Conservation (phyloP, 2,113 vertebrate genomes). For the Cryptomyrus ogoouensis region DNA sequence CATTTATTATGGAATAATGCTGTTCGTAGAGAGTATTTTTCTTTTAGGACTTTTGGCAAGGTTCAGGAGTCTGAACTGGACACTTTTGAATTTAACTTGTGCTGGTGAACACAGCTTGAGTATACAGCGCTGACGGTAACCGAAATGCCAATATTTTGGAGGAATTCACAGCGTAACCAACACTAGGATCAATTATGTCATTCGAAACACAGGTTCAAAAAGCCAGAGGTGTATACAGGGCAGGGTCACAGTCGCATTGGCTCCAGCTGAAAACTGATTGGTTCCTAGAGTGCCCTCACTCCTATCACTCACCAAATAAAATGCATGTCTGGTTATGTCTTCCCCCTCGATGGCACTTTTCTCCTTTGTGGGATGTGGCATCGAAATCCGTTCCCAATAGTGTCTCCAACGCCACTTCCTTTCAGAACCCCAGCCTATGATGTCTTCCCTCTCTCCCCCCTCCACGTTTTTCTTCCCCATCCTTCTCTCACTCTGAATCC, state of each 20-base stretch:
- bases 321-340: background rate
- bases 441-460: background rate
- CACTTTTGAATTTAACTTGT: background rate
- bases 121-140: background rate
- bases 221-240: background rate
- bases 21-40: background rate
- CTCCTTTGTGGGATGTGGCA: background rate
- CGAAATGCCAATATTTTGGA: background rate
- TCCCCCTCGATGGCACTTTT: background rate
- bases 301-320: background rate
- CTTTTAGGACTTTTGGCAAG: background rate
- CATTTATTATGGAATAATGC: conserved; percentile 8
- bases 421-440: background rate
- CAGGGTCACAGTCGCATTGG: background rate
- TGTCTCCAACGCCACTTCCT: background rate
- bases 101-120: background rate
- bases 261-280: background rate
- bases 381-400: background rate
- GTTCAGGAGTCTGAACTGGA: background rate
- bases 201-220: background rate
- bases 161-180: background rate
- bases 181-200: background rate
- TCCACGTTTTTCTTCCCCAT: background rate
- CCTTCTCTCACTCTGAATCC: background rate
- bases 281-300: background rate